phyloP scores from a whole-genome alignment of 2,797 vertebrate species.

The Acanthurus leucopareius region DNA sequence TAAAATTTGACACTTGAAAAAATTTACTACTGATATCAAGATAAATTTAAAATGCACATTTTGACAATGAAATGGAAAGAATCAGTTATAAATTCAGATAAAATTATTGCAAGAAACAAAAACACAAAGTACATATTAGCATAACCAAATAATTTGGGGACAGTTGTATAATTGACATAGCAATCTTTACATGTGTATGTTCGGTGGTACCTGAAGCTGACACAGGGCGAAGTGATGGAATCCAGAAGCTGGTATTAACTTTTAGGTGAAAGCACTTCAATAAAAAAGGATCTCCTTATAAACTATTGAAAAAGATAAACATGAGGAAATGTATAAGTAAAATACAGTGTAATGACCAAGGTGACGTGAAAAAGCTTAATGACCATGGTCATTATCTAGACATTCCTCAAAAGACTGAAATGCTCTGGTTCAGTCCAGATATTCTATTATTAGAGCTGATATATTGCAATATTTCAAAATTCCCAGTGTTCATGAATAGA shows the following conservation, averaged over 20 bases:
- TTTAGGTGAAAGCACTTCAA: background rate
- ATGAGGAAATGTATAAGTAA: background rate
- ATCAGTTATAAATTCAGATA: too few species aligned
- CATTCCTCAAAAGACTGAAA: background rate
- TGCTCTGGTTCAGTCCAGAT: background rate
- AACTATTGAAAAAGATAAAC: background rate
- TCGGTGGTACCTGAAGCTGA: conserved; percentile 46
- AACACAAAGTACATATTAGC: background rate
- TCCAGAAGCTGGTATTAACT: background rate
- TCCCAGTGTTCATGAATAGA: too few species aligned
- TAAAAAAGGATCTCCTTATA: background rate
- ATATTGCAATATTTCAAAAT: background rate
- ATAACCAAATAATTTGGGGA: background rate
- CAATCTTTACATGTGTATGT: conserved; percentile 39
- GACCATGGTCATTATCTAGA: background rate
- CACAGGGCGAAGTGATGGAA: conserved; percentile 1
- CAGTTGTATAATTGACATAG: background rate
- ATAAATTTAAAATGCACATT: too few species aligned
- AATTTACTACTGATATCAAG: too few species aligned
- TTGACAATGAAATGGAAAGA: too few species aligned
- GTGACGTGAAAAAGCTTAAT: background rate
- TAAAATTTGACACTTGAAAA: too few species aligned
- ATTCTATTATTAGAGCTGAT: conserved; percentile 2
- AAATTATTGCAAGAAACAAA: too few species aligned
- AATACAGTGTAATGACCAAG: background rate